Evolutionary conservation across 1,140 invertebrate species (phyloP).

Genomic region (Bombus fervidus): DNA sequence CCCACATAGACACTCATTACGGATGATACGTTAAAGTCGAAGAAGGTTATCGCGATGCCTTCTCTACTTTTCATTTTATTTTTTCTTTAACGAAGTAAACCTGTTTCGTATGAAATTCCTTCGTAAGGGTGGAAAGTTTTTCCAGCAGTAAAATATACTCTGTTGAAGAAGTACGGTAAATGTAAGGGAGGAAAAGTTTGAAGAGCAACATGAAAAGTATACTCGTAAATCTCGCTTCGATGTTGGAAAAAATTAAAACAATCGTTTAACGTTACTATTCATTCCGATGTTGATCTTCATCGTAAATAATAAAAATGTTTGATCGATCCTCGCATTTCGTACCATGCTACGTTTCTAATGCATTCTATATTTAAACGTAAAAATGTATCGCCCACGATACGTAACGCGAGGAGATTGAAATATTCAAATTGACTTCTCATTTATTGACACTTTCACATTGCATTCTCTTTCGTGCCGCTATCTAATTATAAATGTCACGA

Average conservation of each 20-base stretch:
- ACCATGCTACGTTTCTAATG: background rate
- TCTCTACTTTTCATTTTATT: background rate
- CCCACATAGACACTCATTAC: background rate
- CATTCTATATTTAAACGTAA: background rate
- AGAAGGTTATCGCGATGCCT: background rate
- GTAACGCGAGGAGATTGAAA: background rate
- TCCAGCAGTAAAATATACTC: constrained; percentile 30
- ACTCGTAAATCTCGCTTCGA: constrained; percentile 3
- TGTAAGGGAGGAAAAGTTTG: constrained; percentile 41
- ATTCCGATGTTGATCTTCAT: background rate
- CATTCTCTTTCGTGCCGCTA: background rate
- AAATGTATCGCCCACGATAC: background rate
- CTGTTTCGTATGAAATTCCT: constrained; percentile 45
- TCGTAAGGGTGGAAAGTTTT: constrained; percentile 27
- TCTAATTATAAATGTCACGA: background rate
- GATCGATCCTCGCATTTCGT: background rate
- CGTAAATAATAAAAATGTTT: background rate
- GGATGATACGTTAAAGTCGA: background rate
- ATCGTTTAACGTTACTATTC: background rate
- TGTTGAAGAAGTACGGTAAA: constrained; percentile 40
- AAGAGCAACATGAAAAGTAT: constrained; percentile 32
- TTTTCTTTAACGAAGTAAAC: constrained; percentile 19
- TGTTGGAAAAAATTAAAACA: constrained; percentile 4
- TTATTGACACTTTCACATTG: background rate
- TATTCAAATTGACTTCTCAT: constrained; percentile 5